Conservation (phyloP, 2,888 invertebrate species). For the Cataglyphis rosenhaueri region DNA sequence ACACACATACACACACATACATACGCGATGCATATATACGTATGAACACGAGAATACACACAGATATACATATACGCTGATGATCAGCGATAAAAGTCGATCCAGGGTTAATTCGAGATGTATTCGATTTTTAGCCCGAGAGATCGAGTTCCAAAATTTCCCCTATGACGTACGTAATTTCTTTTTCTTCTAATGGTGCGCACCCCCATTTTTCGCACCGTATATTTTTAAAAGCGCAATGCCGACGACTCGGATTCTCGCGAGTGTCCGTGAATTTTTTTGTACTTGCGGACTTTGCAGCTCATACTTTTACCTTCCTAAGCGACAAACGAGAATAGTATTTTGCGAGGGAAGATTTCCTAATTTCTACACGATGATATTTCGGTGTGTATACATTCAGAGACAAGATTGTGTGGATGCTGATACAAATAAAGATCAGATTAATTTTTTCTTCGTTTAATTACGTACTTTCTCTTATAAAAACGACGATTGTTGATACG, state of each 20-base stretch:
- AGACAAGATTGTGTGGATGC: conserved; percentile 40
- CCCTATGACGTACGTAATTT: conserved; percentile 28
- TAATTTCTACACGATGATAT: conserved; percentile 38
- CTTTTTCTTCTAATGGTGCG: conserved; percentile 35
- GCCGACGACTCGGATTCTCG: conserved; percentile 8
- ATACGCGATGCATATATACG: not conserved
- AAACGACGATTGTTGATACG: conserved; percentile 19
- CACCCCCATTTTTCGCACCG: not conserved
- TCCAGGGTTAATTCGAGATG: not conserved
- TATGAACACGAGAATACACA: not conserved
- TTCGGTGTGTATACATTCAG: conserved; percentile 34
- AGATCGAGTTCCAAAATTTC: conserved; percentile 8
- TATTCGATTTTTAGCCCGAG: conserved; percentile 29
- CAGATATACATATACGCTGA: not conserved
- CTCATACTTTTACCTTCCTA: conserved; percentile 23
- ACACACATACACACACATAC: not conserved
- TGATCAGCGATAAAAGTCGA: conserved; percentile 26
- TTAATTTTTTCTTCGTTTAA: conserved; percentile 24
- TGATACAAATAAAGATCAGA: conserved; percentile 2
- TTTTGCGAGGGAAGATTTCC: conserved; percentile 15
- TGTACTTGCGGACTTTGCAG: conserved; percentile 22
- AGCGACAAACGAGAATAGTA: conserved; percentile 12
- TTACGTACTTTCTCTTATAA: conserved; percentile 15
- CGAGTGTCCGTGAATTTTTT: conserved; percentile 25
- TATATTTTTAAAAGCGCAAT: conserved; percentile 37